Base-by-base conservation (phyloP, 2,113 vertebrate genomes). In the Lycocorax pyrrhopterus region DNA sequence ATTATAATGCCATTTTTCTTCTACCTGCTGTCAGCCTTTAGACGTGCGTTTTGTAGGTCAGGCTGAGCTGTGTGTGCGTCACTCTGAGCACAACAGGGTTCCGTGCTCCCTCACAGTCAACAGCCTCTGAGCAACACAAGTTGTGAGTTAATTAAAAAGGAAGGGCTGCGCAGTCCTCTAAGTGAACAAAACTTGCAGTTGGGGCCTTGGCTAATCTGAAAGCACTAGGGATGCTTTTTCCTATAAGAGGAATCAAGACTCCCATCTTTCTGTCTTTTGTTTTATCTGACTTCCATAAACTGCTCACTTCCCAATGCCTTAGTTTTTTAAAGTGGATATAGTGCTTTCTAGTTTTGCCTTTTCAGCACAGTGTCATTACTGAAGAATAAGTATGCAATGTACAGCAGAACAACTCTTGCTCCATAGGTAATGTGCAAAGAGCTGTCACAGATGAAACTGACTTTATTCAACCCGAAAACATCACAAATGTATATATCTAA, bases 41-140 rank as follows among this genome's bases (percentile, higher is more conserved):
- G 29, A 51, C 0, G 0, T 0, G 8, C 16, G 15, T 41, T 82
- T 68, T 77, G 49, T 12, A 32, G 64, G 68, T 73, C 51, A 69
- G 44, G 75, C 5, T 2, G 25, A 56, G 60, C 46, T 52, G 11
- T 60, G 59, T 26, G 44, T 69, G 52, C 25, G 23, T 20, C 21
- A n/a, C 6, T 13, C 63, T 77, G 56, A 69, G 44, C 53, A 66
- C 74, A 58, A 33, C 0, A 12, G 69, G 32, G 6, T 44, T 87
- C 64, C 1, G 3, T 43, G 4, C 43, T 87, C 35, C 20, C 37
- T 76, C 5, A 0, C 46, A 55, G 55, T 17, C 49, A 39, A n/a
- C 49, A 37, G 55, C 33, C 44, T 62, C 47, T 52, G 35, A 69
- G 55, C 23, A 69, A 25, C 51, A 43, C 60, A 51, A 51, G 22